Evolutionary conservation across 2,888 invertebrate genomes (phyloP), one percentile per base, ranked within the genome.

Genomic region (Caenorhabditis sp.): DNA sequence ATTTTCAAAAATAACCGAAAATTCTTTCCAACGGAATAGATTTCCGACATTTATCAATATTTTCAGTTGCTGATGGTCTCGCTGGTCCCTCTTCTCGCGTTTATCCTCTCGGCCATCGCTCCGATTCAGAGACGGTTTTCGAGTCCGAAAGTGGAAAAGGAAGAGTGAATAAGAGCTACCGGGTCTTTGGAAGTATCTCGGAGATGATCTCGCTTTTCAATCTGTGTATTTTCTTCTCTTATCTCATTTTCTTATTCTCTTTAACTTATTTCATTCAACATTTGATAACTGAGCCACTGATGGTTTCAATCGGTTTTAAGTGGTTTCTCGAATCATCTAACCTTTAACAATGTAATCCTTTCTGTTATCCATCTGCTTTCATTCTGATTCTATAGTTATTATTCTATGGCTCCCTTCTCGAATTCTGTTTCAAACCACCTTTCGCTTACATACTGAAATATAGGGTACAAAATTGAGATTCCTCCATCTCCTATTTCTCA

Each of bases 11-110:
- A 31, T 31, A 31, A n/a, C n/a, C n/a, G n/a, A n/a, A n/a, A n/a
- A n/a, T n/a, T n/a, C n/a, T n/a, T n/a, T n/a, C n/a, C n/a, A n/a
- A n/a, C n/a, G n/a, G 31, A 31, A 31, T 31, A 6, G 4, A 31
- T 31, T 7, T 7, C 7, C 31, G n/a, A 58, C 12, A 19, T 19
- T 7, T 31, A 54, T 41, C 64, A 80, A 41, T 56, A 58, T 64
- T 77, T 86, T 49, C 86, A 87, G 87, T 72, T 84, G 24, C 56
- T 82, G 24, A 61, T 88, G 66, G 54, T 85, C 12, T 86, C 88
- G 56, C 44, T 88, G 59, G 82, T 77, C 10, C 88, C 88, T 28
- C 73, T 84, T 77, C 76, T 88, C 51, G 88, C 85, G 22, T 26
- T 85, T 2, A 5, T 88, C 10, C 76, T 86, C 12, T 69, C 80